These are phyloP conservation scores for Drosophila paulistorum DNA, from an alignment of 1,140 invertebrate species.

Conservation along the genomic window DNA sequence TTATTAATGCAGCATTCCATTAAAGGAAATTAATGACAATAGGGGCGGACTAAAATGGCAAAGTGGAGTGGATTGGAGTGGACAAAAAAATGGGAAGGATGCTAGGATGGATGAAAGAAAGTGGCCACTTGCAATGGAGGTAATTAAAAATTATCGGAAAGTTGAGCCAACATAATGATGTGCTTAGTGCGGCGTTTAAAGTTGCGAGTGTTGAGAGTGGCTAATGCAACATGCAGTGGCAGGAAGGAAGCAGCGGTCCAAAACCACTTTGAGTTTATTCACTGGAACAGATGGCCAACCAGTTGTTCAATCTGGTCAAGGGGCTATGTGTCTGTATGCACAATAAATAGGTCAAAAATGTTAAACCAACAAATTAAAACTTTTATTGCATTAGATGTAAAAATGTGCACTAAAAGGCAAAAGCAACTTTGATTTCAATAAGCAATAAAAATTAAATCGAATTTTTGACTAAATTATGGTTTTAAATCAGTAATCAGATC, in stretches of 20 bases:
- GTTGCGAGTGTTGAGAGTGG: constrained; percentile 16
- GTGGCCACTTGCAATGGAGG: constrained; percentile 38
- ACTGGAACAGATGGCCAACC: constrained; percentile 15
- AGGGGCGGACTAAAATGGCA: background rate
- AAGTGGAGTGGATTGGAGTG: background rate
- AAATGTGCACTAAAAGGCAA: background rate
- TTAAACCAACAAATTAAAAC: constrained; percentile 5
- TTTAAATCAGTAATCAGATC: too few species aligned
- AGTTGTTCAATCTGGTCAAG: constrained; percentile 10
- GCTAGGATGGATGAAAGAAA: background rate
- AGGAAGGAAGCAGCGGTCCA: constrained; percentile 1
- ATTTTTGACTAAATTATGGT: too few species aligned
- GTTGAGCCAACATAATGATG: constrained; percentile 62
- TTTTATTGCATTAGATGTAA: background rate
- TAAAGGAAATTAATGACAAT: constrained; percentile 62
- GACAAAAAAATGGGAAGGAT: background rate
- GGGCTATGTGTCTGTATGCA: background rate
- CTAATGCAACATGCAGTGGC: background rate
- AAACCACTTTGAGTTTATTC: constrained; percentile 12
- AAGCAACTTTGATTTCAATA: background rate
- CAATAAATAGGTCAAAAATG: constrained; percentile 11
- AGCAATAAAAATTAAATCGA: background rate
- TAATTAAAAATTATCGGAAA: constrained; percentile 71
- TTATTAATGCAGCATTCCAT: constrained; percentile 68
- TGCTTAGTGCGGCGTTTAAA: constrained; percentile 49